Evolutionary conservation across 2,113 vertebrate genomes (phyloP).

Genomic region (Turnix velox): DNA sequence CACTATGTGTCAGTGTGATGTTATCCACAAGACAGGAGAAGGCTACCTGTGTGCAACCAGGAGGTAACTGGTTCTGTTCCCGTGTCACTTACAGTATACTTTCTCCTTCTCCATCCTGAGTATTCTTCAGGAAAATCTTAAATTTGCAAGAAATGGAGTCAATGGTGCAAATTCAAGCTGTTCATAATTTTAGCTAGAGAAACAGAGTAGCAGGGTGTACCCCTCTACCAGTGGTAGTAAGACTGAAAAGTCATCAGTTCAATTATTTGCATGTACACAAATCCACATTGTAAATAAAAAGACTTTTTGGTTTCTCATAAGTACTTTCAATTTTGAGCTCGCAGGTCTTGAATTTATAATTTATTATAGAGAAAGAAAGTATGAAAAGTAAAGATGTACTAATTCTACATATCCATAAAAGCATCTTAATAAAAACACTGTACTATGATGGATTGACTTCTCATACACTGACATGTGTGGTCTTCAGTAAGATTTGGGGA

Average conservation of each 20-base stretch:
- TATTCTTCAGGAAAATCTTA: neutral
- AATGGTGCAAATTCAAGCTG: neutral
- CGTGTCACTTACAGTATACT: neutral
- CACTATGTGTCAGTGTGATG: neutral
- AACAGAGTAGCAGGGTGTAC: neutral
- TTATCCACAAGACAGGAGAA: neutral
- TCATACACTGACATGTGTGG: neutral
- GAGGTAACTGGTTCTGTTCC: neutral
- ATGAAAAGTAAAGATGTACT: neutral
- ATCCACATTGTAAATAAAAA: neutral
- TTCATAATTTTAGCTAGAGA: neutral
- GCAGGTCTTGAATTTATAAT: neutral
- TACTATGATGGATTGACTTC: neutral
- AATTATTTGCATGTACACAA: neutral
- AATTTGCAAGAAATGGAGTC: neutral
- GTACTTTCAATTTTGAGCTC: neutral
- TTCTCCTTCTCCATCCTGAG: neutral
- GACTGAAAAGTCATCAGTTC: neutral
- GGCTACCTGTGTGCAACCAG: neutral
- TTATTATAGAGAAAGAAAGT: neutral
- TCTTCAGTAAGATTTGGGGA: neutral
- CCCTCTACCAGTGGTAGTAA: neutral
- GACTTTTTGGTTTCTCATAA: neutral
- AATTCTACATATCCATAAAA: neutral
- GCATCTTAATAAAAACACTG: neutral